A percentile compares a stretch with the other conserved stretches of the same genome.
phyloP scores from a whole-genome alignment of 2,797 vertebrate species.

The Halcyon smyrnensis region DNA sequence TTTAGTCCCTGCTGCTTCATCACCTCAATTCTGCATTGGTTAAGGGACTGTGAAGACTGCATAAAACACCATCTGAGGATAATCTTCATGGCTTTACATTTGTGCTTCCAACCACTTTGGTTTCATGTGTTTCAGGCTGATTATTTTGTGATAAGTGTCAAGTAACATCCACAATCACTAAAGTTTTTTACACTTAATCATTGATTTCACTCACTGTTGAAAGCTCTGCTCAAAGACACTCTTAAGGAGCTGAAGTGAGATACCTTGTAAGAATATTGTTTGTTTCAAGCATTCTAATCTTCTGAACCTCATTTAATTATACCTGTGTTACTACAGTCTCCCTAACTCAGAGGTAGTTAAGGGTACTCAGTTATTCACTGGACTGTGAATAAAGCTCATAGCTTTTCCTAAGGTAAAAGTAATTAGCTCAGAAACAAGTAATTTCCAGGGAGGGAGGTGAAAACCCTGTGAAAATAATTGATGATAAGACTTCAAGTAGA shows the following conservation, averaged over 20 bases:
- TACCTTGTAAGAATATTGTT: not conserved
- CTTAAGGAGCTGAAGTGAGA: not conserved
- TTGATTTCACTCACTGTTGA: not conserved
- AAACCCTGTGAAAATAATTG: slow-evolving; percentile 32
- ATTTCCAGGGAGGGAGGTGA: slow-evolving; percentile 1
- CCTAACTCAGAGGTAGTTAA: not conserved
- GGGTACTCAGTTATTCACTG: not conserved
- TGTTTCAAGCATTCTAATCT: not conserved
- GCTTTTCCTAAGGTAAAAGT: not conserved
- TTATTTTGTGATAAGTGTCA: not conserved
- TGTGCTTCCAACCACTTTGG: not conserved
- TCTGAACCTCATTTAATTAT: not conserved
- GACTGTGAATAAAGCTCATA: not conserved
- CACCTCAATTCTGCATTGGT: not conserved
- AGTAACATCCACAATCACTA: not conserved
- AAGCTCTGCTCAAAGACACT: not conserved
- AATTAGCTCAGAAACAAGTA: not conserved
- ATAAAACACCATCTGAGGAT: not conserved
- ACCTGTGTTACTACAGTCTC: rapidly evolving
- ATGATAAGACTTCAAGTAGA: not conserved
- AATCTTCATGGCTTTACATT: not conserved
- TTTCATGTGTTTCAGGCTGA: not conserved
- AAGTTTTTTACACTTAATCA: not conserved
- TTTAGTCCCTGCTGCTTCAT: not conserved
- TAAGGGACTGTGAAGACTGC: not conserved